A percentile compares a stretch with the other conserved stretches of the same genome.
Evolutionary conservation across 2,888 invertebrate species (phyloP).

Genomic region (Saturnia japonica): DNA sequence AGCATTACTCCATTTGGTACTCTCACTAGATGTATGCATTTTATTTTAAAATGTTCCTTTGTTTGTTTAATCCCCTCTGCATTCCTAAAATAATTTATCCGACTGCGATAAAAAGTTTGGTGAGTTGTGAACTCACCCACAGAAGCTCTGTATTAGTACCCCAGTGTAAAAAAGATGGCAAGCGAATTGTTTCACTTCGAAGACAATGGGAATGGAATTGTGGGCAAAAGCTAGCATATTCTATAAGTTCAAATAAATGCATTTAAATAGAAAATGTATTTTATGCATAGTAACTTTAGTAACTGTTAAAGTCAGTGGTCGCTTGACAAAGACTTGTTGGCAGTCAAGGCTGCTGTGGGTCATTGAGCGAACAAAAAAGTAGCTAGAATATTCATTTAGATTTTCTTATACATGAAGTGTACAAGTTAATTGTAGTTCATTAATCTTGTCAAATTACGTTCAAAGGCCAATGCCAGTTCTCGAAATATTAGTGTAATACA

Average conservation of each 20-base stretch:
- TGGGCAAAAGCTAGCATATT: not conserved
- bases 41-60: too few species aligned
- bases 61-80: too few species aligned
- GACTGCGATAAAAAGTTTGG: too few species aligned
- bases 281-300: not conserved
- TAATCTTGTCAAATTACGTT: constrained; percentile 4
- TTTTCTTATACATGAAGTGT: not conserved
- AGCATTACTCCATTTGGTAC: too few species aligned
- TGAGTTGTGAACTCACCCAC: too few species aligned
- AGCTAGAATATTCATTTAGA: not conserved
- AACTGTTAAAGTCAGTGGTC: not conserved
- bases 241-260: not conserved
- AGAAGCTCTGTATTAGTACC: too few species aligned
- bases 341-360: not conserved
- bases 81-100: too few species aligned
- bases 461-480: constrained; percentile 1
- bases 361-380: not conserved
- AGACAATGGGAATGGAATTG: too few species aligned
- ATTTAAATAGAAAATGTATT: not conserved
- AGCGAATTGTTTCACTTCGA: too few species aligned
- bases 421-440: constrained; percentile 5
- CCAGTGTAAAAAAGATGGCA: too few species aligned
- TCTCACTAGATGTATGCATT: too few species aligned
- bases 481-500: constrained; percentile 1
- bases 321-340: not conserved